Percentiles rank a stretch among this genome's conserved stretches.
Conservation (phyloP, 1,140 invertebrate genomes). For the Telenomus remus region DNA sequence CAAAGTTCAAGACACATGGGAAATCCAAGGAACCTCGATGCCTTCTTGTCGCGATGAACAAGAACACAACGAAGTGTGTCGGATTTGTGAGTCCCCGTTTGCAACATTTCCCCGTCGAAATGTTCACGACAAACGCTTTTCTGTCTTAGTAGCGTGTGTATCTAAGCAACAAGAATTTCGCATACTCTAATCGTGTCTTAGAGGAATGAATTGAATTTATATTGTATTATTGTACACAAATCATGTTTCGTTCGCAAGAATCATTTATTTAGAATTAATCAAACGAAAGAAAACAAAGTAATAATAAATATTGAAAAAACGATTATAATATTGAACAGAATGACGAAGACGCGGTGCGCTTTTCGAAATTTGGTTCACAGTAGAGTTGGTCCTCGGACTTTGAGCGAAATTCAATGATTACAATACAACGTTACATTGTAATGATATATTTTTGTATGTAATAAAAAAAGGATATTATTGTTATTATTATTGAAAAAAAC, state of each 20-base stretch:
- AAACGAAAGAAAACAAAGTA: slow-evolving; percentile 1
- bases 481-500: slow-evolving; percentile 45
- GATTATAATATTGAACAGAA: background rate
- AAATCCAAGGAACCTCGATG: slow-evolving; percentile 25
- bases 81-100: slow-evolving; percentile 45
- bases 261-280: slow-evolving; percentile 10
- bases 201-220: slow-evolving; percentile 24
- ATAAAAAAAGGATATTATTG: slow-evolving; percentile 52
- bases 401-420: slow-evolving; percentile 38
- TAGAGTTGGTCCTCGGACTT: slow-evolving; percentile 14
- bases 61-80: slow-evolving; percentile 38
- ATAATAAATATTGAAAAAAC: too few relatives aligned
- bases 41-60: slow-evolving; percentile 34
- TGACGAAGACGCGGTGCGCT: background rate
- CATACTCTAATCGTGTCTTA: slow-evolving; percentile 40
- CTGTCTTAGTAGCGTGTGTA: slow-evolving; percentile 41
- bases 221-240: slow-evolving; percentile 18
- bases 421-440: slow-evolving; percentile 45
- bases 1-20: background rate
- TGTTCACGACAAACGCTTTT: slow-evolving; percentile 54
- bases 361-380: slow-evolving; percentile 17
- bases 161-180: slow-evolving; percentile 31
- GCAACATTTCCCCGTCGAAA: slow-evolving; percentile 51
- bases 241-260: slow-evolving; percentile 5
- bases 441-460: slow-evolving; percentile 57